Evolutionary conservation across 2,113 vertebrate genomes (phyloP).

Genomic region (Delphinus delphis): DNA sequence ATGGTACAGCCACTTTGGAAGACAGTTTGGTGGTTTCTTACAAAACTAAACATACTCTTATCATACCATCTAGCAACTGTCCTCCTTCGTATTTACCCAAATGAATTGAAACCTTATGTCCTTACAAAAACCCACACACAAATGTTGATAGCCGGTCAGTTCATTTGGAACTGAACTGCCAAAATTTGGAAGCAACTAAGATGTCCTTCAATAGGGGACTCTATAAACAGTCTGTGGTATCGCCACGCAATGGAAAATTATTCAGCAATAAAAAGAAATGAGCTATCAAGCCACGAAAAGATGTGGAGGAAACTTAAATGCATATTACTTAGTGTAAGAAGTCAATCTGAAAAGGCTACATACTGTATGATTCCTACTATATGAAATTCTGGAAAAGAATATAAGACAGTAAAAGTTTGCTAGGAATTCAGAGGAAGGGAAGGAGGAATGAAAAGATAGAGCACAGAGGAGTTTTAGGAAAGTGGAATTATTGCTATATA

Average conservation of each 20-base stretch:
- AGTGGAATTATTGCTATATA: neutral
- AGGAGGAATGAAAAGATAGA: neutral
- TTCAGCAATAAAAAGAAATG: neutral
- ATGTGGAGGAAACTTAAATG: neutral
- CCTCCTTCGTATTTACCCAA: neutral
- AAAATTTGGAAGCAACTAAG: constrained; percentile 9
- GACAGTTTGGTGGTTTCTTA: constrained; percentile 25
- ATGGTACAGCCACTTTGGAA: constrained; percentile 45
- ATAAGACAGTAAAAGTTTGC: neutral
- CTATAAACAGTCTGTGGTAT: neutral
- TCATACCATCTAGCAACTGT: neutral
- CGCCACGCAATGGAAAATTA: neutral
- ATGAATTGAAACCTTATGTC: neutral
- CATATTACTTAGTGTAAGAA: neutral
- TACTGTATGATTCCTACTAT: neutral
- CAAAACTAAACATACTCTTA: constrained; percentile 31
- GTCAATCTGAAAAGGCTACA: neutral
- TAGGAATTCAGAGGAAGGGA: neutral
- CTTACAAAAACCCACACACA: neutral
- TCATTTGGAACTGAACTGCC: neutral
- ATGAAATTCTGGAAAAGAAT: constrained; percentile 25
- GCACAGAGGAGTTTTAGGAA: neutral
- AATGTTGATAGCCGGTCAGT: neutral
- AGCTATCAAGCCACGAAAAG: neutral
- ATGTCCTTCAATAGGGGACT: neutral